Evolutionary conservation across 2,888 invertebrate species (phyloP), one percentile per base, ranked within the genome.

Genomic region (Eupithecia subumbrata): DNA sequence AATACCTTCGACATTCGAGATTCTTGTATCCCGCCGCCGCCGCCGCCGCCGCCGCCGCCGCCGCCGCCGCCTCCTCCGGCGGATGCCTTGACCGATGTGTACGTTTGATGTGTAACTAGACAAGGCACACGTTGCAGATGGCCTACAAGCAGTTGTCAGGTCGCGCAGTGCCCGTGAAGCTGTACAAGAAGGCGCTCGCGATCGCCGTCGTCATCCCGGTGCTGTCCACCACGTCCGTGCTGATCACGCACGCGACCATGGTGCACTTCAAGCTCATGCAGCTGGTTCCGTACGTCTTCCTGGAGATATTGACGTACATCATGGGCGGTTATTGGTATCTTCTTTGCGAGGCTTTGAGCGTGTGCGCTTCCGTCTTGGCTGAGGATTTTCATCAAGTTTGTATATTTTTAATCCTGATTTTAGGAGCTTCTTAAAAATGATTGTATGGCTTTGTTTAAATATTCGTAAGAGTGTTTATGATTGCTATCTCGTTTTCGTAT

Each of bases 271-370:
- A 96, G 80, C 84, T 96, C 8, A 84, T 95, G 76, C 96, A 97
- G 89, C 95, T 96, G 0, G 89, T 97, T 45, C 97, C 97, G 0
- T 97, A 97, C 80, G 96, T 97, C 69, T 96, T 96, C 83, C 89
- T 97, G 81, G 97, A 97, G 84, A 96, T 96, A 67, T 86, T 97
- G 67, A 97, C 96, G 0, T 97, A 96, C 80, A 94, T 97, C 86
- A 87, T 97, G 66, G 97, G 97, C 0, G 97, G 96, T 0, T 96
- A 96, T 88, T 97, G 97, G 97, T 97, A 96, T 83, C 90, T 97
- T 0, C 94, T 96, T 18, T 97, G 97, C 80, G 96, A 96, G 84
- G 93, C 95, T 0, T 92, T 97, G 25, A 97, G 96, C 78, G 91
- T 92, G 22, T 96, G 96, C 7, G 97, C 97, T 0, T 95, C 95